Base-by-base conservation (phyloP, 2,113 vertebrate species). In the Lepus europaeus region DNA sequence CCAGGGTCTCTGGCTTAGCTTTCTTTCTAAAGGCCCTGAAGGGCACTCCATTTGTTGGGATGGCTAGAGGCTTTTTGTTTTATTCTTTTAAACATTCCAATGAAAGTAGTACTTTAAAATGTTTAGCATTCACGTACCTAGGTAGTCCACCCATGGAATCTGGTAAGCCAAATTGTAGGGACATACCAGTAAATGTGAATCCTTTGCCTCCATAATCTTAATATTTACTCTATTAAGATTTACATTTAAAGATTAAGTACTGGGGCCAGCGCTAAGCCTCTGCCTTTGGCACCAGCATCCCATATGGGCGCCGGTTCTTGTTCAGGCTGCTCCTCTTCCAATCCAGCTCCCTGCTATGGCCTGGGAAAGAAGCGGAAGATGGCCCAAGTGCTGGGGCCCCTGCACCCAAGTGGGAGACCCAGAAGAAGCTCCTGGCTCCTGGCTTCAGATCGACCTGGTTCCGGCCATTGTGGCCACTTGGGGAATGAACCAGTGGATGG, bases 201-300 rank as follows among this genome's bases (percentile, higher is more conserved):
- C 16, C 17, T 86, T 95, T 92, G 56, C 61, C 51, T 53, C 36
- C 49, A 12, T 85, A 76, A 74, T 80, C 80, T 90, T 85, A 9
- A 64, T 25, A 51, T 64, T 45, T 66, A 68, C 7, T 89, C 23
- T 68, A 82, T 27, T 31, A 85, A 11, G 23, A 23, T 95, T 33
- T 61, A 68, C 68, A 86, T 86, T 73, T 89, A 74, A 72, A 70
- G 64, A 31, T 36, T 3, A 22, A 87, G 70, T 72, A 45, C 49
- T 59, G 56, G 19, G 19, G 19, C 56, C 14, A 59, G 19, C 14
- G 3, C 19, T 59, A 59, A 59, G 17, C 14, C 19, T 14, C 56
- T 59, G 56, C 56, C 56, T 59, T 0, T 2, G 10, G 19, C 19
- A 0, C 56, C 56, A 59, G 56, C 14, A 14, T 59, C 56, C 5